Conservation (phyloP, 2,113 vertebrate species). For the Loxodonta africana region DNA sequence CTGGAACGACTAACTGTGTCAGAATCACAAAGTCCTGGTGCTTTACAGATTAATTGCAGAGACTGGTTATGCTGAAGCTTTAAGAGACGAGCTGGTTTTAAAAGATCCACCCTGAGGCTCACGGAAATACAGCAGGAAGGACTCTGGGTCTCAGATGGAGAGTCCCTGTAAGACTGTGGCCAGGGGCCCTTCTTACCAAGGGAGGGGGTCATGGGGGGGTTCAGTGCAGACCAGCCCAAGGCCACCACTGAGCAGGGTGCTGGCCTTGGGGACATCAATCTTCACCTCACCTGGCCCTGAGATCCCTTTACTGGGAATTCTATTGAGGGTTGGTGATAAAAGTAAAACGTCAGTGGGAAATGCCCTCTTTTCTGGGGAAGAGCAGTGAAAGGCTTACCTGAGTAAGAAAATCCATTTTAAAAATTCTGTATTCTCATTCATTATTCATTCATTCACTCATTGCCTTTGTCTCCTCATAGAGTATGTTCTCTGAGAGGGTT, state of each 20-base stretch:
- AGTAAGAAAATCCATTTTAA: neutral
- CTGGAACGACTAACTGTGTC: conserved; percentile 47
- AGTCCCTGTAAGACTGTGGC: neutral
- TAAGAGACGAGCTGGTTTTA: neutral
- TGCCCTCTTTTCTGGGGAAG: neutral
- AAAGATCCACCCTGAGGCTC: neutral
- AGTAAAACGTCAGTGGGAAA: neutral
- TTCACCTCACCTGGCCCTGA: accelerated
- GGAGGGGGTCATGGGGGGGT: too few relatives aligned
- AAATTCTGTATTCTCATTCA: neutral
- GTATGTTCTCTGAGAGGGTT: neutral
- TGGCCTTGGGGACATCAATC: too few relatives aligned
- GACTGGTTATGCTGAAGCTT: neutral
- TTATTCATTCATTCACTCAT: neutral
- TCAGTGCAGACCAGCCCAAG: accelerated
- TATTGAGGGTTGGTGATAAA: neutral
- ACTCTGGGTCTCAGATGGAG: accelerated
- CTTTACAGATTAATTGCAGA: neutral
- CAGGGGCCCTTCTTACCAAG: accelerated
- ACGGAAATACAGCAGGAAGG: neutral
- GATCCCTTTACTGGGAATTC: neutral
- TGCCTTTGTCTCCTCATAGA: neutral
- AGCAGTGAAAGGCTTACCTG: neutral
- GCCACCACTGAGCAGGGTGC: accelerated
- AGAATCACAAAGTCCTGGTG: conserved; percentile 24